Evolutionary conservation across 2,888 invertebrate species (phyloP), one percentile per base, ranked within the genome.

Genomic region (Mythimna lalbum): DNA sequence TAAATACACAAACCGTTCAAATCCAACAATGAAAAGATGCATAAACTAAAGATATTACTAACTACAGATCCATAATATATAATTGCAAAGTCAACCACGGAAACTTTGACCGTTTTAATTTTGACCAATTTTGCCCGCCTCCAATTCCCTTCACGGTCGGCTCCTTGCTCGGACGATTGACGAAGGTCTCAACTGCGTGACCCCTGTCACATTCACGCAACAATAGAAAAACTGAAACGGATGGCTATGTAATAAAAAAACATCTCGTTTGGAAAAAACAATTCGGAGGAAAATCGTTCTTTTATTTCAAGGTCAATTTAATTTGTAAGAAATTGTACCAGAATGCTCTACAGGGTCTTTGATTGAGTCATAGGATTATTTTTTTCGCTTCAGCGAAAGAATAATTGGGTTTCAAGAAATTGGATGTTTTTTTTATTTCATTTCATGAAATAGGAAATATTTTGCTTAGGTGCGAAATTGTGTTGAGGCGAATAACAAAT

Each of bases 231-330:
- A 49, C 47, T 49, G 47, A 49, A 49, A n/a, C n/a, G n/a, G 7
- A n/a, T 49, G 47, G 19, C 47, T 19, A 49, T n/a, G 47, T 49
- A 49, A n/a, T 49, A 52, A 52, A 52, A 52, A n/a, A 52, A n/a
- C 47, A 49, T 49, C 47, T 49, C 47, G 47, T 43, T 43, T 43
- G 43, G 43, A 43, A 43, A 43, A 43, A 43, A 43, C 17, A 43
- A 43, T 43, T 43, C 43, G 2, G 17, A 49, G n/a, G n/a, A 49
- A 49, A 49, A n/a, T n/a, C 47, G 47, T 19, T 49, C 7, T n/a
- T 49, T n/a, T 49, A 19, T 49, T n/a, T 49, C 47, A n/a, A n/a
- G 47, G 47, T 49, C 47, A 49, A 49, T 49, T 49, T 49, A 49
- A 49, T 49, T 49, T 49, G 47, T 49, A n/a, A 49, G n/a, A 49